A percentile compares a stretch with the other conserved stretches of the same genome.
Evolutionary conservation across 2,113 vertebrate genomes (phyloP).

Genomic region (Gambusia holbrooki): DNA sequence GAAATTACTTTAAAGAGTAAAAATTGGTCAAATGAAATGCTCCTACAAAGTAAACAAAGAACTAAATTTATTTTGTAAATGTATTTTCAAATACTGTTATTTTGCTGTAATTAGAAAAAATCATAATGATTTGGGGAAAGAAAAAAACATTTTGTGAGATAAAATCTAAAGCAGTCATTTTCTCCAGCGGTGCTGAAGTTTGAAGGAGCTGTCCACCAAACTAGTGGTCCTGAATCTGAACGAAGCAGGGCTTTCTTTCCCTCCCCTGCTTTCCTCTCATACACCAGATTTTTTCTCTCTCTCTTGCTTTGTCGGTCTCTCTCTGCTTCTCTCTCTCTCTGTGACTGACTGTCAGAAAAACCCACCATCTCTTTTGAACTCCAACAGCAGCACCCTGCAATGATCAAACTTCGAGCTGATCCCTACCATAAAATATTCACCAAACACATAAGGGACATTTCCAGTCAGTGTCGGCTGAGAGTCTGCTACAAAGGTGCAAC

Average conservation of each 20-base stretch:
- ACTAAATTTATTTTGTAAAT: neutral
- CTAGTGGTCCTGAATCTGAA: constrained; percentile 69
- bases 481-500: constrained; percentile 65
- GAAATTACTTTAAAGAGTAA: no score
- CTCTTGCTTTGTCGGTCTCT: constrained; percentile 62
- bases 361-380: constrained; percentile 76
- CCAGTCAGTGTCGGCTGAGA: constrained; percentile 63
- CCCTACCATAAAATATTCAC: constrained; percentile 79
- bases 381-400: constrained; percentile 70
- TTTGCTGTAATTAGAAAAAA: neutral
- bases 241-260: constrained; percentile 20
- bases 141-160: constrained; percentile 15
- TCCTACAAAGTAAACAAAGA: neutral
- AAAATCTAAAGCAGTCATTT: constrained; percentile 14
- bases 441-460: constrained; percentile 70
- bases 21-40: no score
- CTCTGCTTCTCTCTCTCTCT: constrained; percentile 50
- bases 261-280: constrained; percentile 1
- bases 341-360: constrained; percentile 64
- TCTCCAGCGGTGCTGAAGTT: constrained; percentile 37
- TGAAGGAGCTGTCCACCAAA: constrained; percentile 69
- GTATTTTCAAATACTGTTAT: neutral
- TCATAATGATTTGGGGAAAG: neutral
- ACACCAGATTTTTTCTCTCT: constrained; percentile 7
- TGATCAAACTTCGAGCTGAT: constrained; percentile 74